Evolutionary conservation across 2,888 invertebrate genomes (phyloP), one percentile per base, ranked within the genome.

Genomic region (Hartigia nigra): DNA sequence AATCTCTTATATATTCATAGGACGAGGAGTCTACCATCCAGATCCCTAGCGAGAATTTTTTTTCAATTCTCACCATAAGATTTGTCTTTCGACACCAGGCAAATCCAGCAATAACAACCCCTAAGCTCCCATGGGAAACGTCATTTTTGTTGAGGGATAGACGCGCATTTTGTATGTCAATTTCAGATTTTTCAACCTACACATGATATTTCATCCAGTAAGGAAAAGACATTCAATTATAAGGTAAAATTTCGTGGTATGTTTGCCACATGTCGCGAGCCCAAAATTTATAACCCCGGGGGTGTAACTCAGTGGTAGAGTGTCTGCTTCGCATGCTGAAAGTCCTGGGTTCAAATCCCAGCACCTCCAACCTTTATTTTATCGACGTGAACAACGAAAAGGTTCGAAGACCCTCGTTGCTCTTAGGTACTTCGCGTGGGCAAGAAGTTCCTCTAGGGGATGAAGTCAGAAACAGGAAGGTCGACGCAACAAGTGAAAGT

Each of bases 341-440:
- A 76, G 78, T 76, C 76, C 76, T 79, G 37, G 69, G 76, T 76
- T 69, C 78, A 79, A 79, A 79, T 79, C 78, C 76, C 76, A 79
- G 78, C 76, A 76, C 76, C 78, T 79, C 74, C 74, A 76, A 74
- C 23, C 72, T 23, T 31, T 23, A 32, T 32, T 72, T 72, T 31
- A 72, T 72, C 72, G 12, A 34, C 14, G 12, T 72, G 31, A 32
- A 69, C 2, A 34, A 34, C 31, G 31, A 72, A 32, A 34, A 72
- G 72, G 31, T 72, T 32, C 31, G 34, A 72, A 72, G 14, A 72
- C 34, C 72, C 55, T 55, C 55, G 23, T 23, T 9, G 55, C 23
- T 55, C 23, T 9, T 9, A 23, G 23, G 23, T 23, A 23, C 55
- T 55, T 23, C 23, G 55, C 23, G 23, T 55, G 55, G 55, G 2